A percentile compares a stretch with the other conserved stretches of the same genome.
Conservation (phyloP, 2,113 vertebrate species). For the Xiphophorus maculatus region DNA sequence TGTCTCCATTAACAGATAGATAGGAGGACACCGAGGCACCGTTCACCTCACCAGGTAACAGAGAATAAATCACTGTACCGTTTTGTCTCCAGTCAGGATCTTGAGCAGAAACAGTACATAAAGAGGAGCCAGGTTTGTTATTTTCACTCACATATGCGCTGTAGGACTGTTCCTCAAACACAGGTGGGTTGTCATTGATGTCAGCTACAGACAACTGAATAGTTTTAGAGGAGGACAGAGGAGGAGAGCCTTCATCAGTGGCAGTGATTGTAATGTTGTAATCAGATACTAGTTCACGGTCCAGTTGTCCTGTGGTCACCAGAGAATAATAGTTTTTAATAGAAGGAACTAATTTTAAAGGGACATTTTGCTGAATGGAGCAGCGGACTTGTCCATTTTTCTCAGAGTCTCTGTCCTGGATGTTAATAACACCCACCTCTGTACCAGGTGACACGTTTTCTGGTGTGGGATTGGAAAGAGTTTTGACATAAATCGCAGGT, state of each 20-base stretch:
- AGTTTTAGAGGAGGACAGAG: background rate
- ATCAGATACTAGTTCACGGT: background rate
- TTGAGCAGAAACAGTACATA: too few species aligned
- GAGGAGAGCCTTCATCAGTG: background rate
- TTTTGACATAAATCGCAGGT: slow-evolving; percentile 57
- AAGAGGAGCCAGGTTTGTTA: too few species aligned
- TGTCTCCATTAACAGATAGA: too few species aligned
- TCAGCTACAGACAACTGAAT: background rate
- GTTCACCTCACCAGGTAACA: too few species aligned
- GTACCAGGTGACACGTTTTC: background rate
- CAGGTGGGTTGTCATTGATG: too few species aligned
- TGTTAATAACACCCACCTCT: background rate
- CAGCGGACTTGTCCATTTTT: background rate
- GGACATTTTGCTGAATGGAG: background rate
- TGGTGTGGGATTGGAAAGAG: slow-evolving; percentile 13
- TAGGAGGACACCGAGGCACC: too few species aligned
- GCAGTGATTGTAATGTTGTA: background rate
- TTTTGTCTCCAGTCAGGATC: too few species aligned
- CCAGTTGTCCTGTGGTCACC: slow-evolving; percentile 58
- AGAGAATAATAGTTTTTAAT: slow-evolving; percentile 39
- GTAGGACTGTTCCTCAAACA: too few species aligned
- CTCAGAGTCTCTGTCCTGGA: slow-evolving; percentile 15
- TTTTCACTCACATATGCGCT: too few species aligned
- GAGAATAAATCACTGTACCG: too few species aligned
- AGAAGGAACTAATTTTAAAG: slow-evolving; percentile 23